phyloP scores from a whole-genome alignment of 2,113 vertebrate species.

The Capreolus pygargus region DNA sequence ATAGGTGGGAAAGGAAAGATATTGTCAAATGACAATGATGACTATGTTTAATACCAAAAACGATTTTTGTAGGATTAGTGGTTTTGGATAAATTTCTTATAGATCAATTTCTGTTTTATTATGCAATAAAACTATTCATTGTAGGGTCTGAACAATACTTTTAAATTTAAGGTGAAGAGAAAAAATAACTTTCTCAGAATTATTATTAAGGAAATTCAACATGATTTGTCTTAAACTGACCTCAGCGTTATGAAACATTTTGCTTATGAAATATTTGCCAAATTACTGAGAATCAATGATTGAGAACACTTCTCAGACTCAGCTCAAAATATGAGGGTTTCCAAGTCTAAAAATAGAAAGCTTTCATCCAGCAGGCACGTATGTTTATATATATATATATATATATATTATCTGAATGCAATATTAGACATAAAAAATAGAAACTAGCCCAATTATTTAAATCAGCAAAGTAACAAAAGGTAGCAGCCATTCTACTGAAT shows the following conservation, averaged over 20 bases:
- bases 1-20: background rate
- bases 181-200: background rate
- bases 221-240: background rate
- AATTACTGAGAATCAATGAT: background rate
- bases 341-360: background rate
- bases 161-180: background rate
- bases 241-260: background rate
- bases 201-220: background rate
- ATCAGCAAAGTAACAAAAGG: conserved; percentile 9
- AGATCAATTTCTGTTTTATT: background rate
- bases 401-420: background rate
- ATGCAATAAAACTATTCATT: background rate
- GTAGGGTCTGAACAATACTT: background rate
- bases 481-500: background rate
- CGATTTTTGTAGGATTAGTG: background rate
- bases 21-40: background rate
- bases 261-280: background rate
- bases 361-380: background rate
- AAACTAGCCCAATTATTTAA: background rate
- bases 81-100: background rate
- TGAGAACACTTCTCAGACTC: background rate
- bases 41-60: background rate
- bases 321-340: background rate
- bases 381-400: background rate
- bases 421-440: background rate